A percentile compares a stretch with the other conserved stretches of the same genome.
Evolutionary conservation across 2,113 vertebrate species (phyloP).

Genomic region (Microcebus griseorufus): DNA sequence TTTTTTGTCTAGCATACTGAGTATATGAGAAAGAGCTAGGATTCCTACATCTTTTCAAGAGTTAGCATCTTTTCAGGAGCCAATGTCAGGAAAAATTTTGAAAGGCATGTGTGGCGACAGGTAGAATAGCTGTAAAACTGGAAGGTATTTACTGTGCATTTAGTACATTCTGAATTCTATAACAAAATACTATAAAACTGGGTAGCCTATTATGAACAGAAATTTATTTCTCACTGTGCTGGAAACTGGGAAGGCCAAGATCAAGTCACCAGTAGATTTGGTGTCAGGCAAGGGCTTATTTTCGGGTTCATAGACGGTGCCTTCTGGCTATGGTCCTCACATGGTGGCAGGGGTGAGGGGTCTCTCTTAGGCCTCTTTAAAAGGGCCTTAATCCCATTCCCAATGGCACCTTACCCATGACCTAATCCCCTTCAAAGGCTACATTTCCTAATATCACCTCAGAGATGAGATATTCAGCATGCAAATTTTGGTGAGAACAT

Average conservation of each 20-base stretch:
- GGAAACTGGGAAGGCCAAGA: not conserved
- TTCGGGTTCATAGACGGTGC: not conserved
- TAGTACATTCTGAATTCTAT: not conserved
- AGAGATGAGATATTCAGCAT: not conserved
- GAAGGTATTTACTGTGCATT: not conserved
- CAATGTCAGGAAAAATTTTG: not conserved
- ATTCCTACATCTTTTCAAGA: not conserved
- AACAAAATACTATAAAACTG: not conserved
- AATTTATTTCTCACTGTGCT: not conserved
- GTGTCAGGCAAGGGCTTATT: not conserved
- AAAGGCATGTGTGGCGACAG: not conserved
- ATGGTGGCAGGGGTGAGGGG: not conserved
- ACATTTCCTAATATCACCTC: not conserved
- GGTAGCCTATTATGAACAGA: not conserved
- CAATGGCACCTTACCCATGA: not conserved
- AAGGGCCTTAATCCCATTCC: not conserved
- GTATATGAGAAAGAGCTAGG: not conserved
- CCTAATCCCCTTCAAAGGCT: not conserved
- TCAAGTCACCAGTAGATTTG: not conserved
- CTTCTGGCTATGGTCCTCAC: not conserved
- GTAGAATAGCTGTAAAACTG: not conserved
- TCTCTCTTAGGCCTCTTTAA: not conserved
- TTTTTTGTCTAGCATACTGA: not conserved
- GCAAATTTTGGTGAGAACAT: not conserved
- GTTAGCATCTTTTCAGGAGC: not conserved